Conservation (phyloP, 2,797 vertebrate species). For the Sphenopsis melanotis region DNA sequence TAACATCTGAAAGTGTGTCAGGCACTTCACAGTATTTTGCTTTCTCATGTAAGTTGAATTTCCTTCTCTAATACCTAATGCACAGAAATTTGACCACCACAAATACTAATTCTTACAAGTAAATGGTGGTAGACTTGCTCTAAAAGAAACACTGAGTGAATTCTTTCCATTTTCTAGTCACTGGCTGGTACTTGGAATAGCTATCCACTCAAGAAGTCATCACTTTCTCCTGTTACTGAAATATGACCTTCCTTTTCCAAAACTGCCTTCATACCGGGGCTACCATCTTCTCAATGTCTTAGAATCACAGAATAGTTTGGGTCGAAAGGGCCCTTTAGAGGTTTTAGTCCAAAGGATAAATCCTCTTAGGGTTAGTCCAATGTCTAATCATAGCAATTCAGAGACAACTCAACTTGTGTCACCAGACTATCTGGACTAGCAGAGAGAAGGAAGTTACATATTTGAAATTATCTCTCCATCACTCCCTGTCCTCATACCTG, state of each 20-base stretch:
- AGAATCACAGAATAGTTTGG: neutral
- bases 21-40: neutral
- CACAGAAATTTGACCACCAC: neutral
- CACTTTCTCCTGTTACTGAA: neutral
- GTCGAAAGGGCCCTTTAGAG: neutral
- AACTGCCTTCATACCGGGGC: neutral
- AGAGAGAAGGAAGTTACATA: neutral
- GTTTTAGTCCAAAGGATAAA: neutral
- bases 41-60: neutral
- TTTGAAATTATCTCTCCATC: neutral
- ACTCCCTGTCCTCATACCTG: neutral
- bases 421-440: neutral
- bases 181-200: neutral
- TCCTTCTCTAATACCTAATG: neutral
- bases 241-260: neutral
- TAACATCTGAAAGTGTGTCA: neutral
- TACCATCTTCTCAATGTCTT: neutral
- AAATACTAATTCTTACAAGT: neutral
- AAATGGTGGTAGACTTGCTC: neutral
- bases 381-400: neutral
- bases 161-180: neutral
- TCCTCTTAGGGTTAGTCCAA: neutral
- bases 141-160: neutral
- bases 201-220: neutral
- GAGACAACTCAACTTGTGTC: neutral